A percentile compares a stretch with the other conserved stretches of the same genome.
phyloP scores from a whole-genome alignment of 2,113 vertebrate genomes.

The Caranx ignobilis region DNA sequence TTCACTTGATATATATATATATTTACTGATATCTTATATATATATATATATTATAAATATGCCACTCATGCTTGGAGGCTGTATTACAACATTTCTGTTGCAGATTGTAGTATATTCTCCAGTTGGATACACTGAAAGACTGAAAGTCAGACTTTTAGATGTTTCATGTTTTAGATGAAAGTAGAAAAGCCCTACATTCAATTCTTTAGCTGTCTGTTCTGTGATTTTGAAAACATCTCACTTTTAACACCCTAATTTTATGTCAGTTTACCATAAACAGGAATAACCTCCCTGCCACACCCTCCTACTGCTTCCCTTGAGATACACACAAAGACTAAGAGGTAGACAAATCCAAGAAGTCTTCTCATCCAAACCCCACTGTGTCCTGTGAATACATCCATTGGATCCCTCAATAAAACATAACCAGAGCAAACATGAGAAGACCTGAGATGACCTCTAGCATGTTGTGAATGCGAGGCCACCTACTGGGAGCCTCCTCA shows the following conservation, averaged over 20 bases:
- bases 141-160: neutral
- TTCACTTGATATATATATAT: neutral
- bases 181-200: neutral
- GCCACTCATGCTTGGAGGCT: neutral
- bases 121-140: neutral
- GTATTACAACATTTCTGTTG: neutral
- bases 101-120: too few relatives aligned
- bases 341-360: slow-evolving; percentile 18
- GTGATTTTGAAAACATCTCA: neutral
- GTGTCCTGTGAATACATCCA: slow-evolving; percentile 23
- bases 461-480: slow-evolving; percentile 46
- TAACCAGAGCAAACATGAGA: slow-evolving; percentile 38
- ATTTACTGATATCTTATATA: neutral
- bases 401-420: slow-evolving; percentile 54
- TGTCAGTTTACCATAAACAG: slow-evolving; percentile 21
- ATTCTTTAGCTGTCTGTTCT: neutral
- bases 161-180: neutral
- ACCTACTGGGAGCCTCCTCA: slow-evolving; percentile 37
- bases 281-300: neutral
- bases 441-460: slow-evolving; percentile 48
- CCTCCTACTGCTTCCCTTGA: accelerated
- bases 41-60: too few relatives aligned
- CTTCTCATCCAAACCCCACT: slow-evolving; percentile 2
- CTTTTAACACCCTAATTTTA: neutral
- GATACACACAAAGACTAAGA: neutral